Base-by-base conservation (phyloP, 2,888 invertebrate genomes). In the Stenodema calcarata region DNA sequence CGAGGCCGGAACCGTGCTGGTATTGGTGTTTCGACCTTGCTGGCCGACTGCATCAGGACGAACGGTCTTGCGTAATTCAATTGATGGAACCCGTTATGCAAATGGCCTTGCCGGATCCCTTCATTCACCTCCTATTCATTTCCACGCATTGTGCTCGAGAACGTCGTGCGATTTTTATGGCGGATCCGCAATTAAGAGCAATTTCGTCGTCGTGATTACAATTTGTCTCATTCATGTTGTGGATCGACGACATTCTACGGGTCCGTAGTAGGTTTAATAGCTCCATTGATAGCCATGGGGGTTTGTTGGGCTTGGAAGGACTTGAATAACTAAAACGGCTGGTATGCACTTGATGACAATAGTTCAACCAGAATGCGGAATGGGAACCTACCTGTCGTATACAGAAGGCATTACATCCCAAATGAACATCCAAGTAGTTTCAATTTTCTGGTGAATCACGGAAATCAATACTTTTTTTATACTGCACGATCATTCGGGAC, bases 41-140 rank as follows among this genome's bases (percentile, higher is more conserved):
- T 73, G 73, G 35, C n/a, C 73, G n/a, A 41, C 73, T 73, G 73
- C 73, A 73, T 73, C 73, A 73, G 73, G 35, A 73, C 16, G 35
- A 73, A 35, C 73, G 35, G 28, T 35, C 30, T 73, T 73, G 73
- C 73, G 73, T 35, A 73, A 73, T 73, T n/a, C 35, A 41, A 73
- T 73, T 16, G 41, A 41, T 35, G 73, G 73, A 18, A 73, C 73
- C 73, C 73, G 73, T 73, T 73, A 73, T 73, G 73, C 73, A 73
- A 73, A 73, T 73, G 62, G 23, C 62, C 62, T 62, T 62, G 62
- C 18, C 6, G 23, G 62, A 62, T 62, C 62, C 23, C 62, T 47
- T 62, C 62, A 62, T 62, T 62, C 62, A 62, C 62, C 62, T 62
- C 23, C 7, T 23, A 23, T 23, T 62, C 62, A 7, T 9, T 11